Conservation (phyloP, 2,888 invertebrate genomes). For the Tetropium fuscum region DNA sequence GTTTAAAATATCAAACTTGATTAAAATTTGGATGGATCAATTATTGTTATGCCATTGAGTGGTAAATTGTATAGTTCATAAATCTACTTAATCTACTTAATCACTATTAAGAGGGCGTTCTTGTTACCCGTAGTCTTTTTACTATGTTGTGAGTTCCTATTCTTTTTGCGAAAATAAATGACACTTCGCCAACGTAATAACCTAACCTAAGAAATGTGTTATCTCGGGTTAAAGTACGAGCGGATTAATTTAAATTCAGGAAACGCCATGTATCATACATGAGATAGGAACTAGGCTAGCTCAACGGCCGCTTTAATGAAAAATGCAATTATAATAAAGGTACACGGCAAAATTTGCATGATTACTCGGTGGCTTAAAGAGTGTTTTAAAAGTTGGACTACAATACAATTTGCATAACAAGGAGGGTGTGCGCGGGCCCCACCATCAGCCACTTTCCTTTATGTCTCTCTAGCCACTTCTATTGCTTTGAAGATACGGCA, state of each 20-base stretch:
- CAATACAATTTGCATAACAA: slow-evolving; percentile 65
- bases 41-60: too few species aligned
- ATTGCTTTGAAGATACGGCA: slow-evolving; percentile 55
- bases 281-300: slow-evolving; percentile 23
- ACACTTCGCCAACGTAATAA: slow-evolving; percentile 36
- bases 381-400: slow-evolving; percentile 65
- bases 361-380: slow-evolving; percentile 60
- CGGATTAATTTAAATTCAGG: slow-evolving; percentile 36
- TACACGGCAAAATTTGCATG: slow-evolving; percentile 57
- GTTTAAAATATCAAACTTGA: too few species aligned
- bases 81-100: too few species aligned
- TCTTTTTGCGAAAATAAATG: slow-evolving; percentile 7
- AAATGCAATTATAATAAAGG: slow-evolving; percentile 58
- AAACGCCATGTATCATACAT: slow-evolving; percentile 32
- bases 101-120: too few species aligned
- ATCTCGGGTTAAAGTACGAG: slow-evolving; percentile 5
- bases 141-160: background rate
- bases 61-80: too few species aligned
- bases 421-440: slow-evolving; percentile 53
- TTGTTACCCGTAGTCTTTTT: too few species aligned
- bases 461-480: slow-evolving; percentile 59
- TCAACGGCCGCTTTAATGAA: slow-evolving; percentile 50
- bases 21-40: too few species aligned
- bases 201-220: slow-evolving; percentile 19
- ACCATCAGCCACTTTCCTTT: slow-evolving; percentile 55